Evolutionary conservation across 2,797 vertebrate species (phyloP).

Genomic region (Thunnus albacares): DNA sequence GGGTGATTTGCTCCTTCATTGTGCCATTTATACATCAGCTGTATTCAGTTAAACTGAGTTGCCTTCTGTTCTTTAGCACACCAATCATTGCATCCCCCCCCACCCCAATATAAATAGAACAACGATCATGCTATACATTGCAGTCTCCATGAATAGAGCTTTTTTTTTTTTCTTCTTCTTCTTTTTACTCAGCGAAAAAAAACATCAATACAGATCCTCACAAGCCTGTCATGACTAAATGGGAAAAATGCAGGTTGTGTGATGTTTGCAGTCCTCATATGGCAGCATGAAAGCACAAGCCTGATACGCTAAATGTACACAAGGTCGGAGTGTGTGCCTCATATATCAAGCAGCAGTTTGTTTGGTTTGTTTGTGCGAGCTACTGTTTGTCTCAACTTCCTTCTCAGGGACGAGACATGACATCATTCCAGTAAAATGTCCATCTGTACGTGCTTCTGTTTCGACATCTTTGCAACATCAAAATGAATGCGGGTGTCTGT

Average conservation of each 20-base stretch:
- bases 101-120: slow-evolving; percentile 47
- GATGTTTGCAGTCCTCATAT: slow-evolving; percentile 54
- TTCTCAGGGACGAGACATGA: slow-evolving; percentile 50
- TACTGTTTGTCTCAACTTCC: slow-evolving; percentile 41
- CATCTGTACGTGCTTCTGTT: slow-evolving; percentile 25
- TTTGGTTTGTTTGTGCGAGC: slow-evolving; percentile 68
- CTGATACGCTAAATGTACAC: slow-evolving; percentile 50
- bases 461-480: slow-evolving; percentile 51
- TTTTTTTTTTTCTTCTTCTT: slow-evolving; percentile 31
- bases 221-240: slow-evolving; percentile 58
- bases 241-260: slow-evolving; percentile 49
- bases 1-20: slow-evolving; percentile 85
- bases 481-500: slow-evolving; percentile 69
- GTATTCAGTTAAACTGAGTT: slow-evolving; percentile 53
- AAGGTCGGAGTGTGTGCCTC: slow-evolving; percentile 51
- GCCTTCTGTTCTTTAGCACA: slow-evolving; percentile 44
- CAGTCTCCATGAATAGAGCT: slow-evolving; percentile 52
- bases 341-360: slow-evolving; percentile 64
- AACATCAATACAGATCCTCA: slow-evolving; percentile 58
- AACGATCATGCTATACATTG: slow-evolving; percentile 79
- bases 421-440: slow-evolving; percentile 55
- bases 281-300: slow-evolving; percentile 60
- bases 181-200: slow-evolving; percentile 48
- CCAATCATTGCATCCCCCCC: slow-evolving; percentile 47
- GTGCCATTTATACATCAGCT: slow-evolving; percentile 76